Evolutionary conservation across 2,888 invertebrate genomes (phyloP).

Genomic region (Laothoe populi): DNA sequence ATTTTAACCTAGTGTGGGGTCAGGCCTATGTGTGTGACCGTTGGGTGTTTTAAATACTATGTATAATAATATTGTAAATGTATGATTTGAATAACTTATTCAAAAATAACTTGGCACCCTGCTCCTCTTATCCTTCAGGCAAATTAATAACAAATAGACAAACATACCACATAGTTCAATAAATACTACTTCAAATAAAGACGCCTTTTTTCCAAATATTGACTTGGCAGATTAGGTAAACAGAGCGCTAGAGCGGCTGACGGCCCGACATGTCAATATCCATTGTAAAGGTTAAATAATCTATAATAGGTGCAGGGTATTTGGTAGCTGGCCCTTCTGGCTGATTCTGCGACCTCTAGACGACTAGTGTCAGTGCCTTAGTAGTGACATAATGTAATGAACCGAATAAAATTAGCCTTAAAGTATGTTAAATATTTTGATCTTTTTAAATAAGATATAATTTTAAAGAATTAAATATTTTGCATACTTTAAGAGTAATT

Average conservation of each 20-base stretch:
- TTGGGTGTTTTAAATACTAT: too few relatives aligned
- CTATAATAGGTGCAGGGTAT: constrained; percentile 33
- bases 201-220: constrained; percentile 5
- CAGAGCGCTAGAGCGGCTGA: background rate
- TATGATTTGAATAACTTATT: too few relatives aligned
- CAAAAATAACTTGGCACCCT: too few relatives aligned
- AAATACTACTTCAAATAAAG: background rate
- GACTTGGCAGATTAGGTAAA: background rate
- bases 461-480: too few relatives aligned
- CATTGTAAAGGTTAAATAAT: constrained; percentile 30
- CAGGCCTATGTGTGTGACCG: too few relatives aligned
- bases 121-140: too few relatives aligned
- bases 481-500: too few relatives aligned
- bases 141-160: background rate
- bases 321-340: constrained; percentile 30
- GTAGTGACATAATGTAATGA: background rate
- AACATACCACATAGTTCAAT: background rate
- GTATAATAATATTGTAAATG: too few relatives aligned
- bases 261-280: background rate
- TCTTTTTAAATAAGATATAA: too few relatives aligned
- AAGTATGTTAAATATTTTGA: too few relatives aligned
- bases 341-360: constrained; percentile 37
- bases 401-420: too few relatives aligned
- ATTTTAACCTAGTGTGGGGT: too few relatives aligned
- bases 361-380: constrained; percentile 24